Percentiles rank a stretch among this genome's conserved stretches.
Conservation (phyloP, 2,888 invertebrate genomes). For the Vannuccia rotundouncinata region DNA sequence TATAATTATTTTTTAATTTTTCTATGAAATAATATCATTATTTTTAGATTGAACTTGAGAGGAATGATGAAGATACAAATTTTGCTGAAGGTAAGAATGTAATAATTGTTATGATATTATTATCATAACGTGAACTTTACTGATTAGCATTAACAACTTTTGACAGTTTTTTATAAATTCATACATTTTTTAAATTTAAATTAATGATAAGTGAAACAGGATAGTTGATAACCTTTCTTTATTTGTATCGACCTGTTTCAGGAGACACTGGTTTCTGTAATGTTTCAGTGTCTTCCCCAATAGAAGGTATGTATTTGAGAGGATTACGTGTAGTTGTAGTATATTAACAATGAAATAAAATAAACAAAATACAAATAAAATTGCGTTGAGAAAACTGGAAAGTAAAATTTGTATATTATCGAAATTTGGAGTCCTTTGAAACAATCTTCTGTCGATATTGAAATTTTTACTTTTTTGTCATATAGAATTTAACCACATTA, state of each 20-base stretch:
- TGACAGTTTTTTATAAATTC: not conserved
- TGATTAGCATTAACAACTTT: not conserved
- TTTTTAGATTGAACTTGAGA: no score
- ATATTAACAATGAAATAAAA: no score
- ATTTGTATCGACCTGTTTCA: not conserved
- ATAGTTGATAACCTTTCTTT: not conserved
- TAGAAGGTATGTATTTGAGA: not conserved
- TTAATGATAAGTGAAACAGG: not conserved
- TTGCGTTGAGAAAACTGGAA: no score
- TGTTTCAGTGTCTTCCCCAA: not conserved
- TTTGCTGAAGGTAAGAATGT: not conserved
- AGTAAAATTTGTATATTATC: no score
- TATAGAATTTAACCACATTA: no score
- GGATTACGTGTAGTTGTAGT: not conserved
- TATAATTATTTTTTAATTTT: no score
- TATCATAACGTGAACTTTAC: not conserved
- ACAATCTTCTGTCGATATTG: no score
- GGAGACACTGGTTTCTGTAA: not conserved
- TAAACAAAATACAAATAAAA: no score
- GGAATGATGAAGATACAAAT: not conserved
- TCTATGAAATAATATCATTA: no score
- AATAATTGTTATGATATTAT: not conserved
- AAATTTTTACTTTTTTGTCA: no score
- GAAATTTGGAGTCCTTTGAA: no score
- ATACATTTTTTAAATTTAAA: not conserved